Evolutionary conservation across 2,888 invertebrate genomes (phyloP), one percentile per base, ranked within the genome.

Genomic region (Apodemia mormo): DNA sequence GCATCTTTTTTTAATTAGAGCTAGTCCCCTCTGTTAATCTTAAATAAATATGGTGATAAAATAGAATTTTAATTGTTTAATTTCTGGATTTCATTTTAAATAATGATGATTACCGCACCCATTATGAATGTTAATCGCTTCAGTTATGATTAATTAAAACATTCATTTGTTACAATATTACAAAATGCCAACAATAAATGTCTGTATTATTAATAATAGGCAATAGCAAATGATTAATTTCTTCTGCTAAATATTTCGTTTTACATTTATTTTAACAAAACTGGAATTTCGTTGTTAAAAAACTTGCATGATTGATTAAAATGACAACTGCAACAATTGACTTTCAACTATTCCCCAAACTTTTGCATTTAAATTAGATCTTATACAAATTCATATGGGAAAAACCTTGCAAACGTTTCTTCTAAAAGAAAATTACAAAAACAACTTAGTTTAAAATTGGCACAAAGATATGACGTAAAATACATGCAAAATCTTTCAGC

Each of bases 111-210:
- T 58, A 58, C 58, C 12, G 12, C 29, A 29, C 29, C n/a, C 30
- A 58, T 58, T 30, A 30, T 30, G 30, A 58, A 30, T 29, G 7
- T 56, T 56, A 56, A 29, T 30, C 7, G 29, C 30, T 30, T 58
- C 58, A 58, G 30, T 8, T 58, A 58, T 58, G 58, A 58, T 58
- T 58, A 30, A 58, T 58, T 58, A 29, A 12, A 22, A 58, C 29
- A 29, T 22, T 22, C 22, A 33, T 33, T 33, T 14, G 33, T 61
- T 61, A 33, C 33, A 61, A 61, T 61, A 58, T 58, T 30, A 61
- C 61, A 61, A 61, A 61, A 14, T 61, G 61, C 33, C 33, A 33
- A 33, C 33, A 61, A 61, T 61, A 33, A 61, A 61, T 65, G 65
- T 65, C 37, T 40, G 43, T 45, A 65, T 45, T 45, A 45, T 40